Evolutionary conservation across 2,888 invertebrate genomes (phyloP).

Genomic region (Drymonia ruficornis): DNA sequence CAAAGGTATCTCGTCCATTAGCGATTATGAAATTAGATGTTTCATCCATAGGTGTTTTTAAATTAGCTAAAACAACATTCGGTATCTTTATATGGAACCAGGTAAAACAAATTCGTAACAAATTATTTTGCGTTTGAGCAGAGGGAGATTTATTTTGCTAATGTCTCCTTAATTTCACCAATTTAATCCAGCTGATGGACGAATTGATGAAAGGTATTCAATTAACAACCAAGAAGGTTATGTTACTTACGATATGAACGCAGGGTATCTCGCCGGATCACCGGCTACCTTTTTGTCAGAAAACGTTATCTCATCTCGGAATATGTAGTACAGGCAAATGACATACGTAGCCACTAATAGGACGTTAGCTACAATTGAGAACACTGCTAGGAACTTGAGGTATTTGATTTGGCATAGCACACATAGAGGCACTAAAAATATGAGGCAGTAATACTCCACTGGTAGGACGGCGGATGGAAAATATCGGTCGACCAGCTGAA

Average conservation of each 20-base stretch:
- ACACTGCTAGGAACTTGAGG: slow-evolving; percentile 93
- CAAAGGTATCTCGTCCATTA: too few relatives aligned
- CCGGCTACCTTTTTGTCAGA: slow-evolving; percentile 82
- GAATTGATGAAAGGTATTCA: too few relatives aligned
- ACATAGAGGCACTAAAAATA: slow-evolving; percentile 66
- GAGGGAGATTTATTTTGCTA: too few relatives aligned
- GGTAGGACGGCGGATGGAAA: slow-evolving; percentile 56
- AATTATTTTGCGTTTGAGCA: too few relatives aligned
- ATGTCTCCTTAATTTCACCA: too few relatives aligned
- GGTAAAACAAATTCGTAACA: too few relatives aligned
- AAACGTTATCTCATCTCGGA: slow-evolving; percentile 79
- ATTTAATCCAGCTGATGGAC: too few relatives aligned
- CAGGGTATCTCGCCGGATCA: slow-evolving; percentile 87
- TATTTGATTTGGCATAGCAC: slow-evolving; percentile 86
- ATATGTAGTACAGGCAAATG: slow-evolving; percentile 94
- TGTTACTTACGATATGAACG: slow-evolving; percentile 89
- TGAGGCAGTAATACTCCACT: slow-evolving; percentile 75
- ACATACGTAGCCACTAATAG: slow-evolving; percentile 90
- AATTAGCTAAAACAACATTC: too few relatives aligned
- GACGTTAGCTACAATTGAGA: slow-evolving; percentile 94
- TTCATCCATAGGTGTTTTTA: too few relatives aligned
- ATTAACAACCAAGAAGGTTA: too few relatives aligned
- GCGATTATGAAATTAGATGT: too few relatives aligned
- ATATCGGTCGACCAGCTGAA: slow-evolving; percentile 74
- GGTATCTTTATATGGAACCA: too few relatives aligned